Percentiles rank a stretch among this genome's conserved stretches.
Conservation (phyloP, 2,888 invertebrate genomes). For the Eupithecia centaureata region DNA sequence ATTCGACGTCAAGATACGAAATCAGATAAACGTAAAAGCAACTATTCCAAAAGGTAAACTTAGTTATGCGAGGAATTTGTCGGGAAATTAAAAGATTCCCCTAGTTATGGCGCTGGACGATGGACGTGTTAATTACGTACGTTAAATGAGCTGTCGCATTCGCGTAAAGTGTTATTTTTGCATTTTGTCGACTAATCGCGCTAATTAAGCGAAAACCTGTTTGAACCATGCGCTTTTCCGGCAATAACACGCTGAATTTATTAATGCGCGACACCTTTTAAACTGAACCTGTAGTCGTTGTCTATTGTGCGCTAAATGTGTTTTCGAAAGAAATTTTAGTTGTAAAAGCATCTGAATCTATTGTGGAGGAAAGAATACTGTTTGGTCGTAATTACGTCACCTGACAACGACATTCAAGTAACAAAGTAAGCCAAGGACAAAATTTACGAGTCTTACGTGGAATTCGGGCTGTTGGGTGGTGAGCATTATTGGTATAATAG, state of each 20-base stretch:
- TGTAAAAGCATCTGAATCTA: constrained; percentile 35
- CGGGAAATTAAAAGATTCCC: constrained; percentile 29
- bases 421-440: constrained; percentile 63
- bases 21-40: constrained; percentile 11
- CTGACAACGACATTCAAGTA: constrained; percentile 48
- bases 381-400: constrained; percentile 45
- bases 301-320: constrained; percentile 34
- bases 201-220: constrained; percentile 35
- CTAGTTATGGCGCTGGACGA: constrained; percentile 21
- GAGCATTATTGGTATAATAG: constrained; percentile 78
- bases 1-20: constrained; percentile 7
- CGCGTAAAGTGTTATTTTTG: constrained; percentile 31
- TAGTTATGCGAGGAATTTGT: constrained; percentile 14
- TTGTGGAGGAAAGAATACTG: constrained; percentile 37
- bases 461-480: constrained; percentile 67
- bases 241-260: constrained; percentile 31
- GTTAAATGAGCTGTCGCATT: constrained; percentile 29
- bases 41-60: constrained; percentile 9
- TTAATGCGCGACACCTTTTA: constrained; percentile 22
- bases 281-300: constrained; percentile 28
- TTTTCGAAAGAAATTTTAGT: constrained; percentile 38
- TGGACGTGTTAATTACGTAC: constrained; percentile 32
- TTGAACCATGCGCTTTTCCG: constrained; percentile 27
- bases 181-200: constrained; percentile 38
- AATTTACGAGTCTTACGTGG: constrained; percentile 75